Evolutionary conservation across 2,797 vertebrate genomes (phyloP).

Genomic region (Antrozous pallidus): DNA sequence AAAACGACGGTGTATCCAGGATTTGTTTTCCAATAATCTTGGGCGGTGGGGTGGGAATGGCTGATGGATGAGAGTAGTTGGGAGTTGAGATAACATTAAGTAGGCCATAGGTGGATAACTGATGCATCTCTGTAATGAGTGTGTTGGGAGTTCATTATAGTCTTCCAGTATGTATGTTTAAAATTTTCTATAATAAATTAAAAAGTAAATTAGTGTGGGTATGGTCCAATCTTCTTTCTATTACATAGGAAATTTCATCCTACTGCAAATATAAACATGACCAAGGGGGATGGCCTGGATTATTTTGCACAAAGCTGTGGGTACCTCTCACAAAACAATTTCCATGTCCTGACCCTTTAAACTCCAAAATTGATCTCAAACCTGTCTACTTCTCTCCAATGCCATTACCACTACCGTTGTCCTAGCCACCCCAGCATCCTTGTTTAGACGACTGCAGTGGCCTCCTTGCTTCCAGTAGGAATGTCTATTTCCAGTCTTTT

Average conservation of each 20-base stretch:
- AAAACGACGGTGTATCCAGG: neutral
- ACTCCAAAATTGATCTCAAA: neutral
- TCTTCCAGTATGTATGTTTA: neutral
- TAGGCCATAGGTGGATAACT: neutral
- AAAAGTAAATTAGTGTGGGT: neutral
- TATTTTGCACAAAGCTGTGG: neutral
- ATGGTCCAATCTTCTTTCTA: neutral
- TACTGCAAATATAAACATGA: neutral
- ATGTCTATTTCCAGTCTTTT: conserved; percentile 5
- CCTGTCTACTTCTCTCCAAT: neutral
- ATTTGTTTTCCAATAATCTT: neutral
- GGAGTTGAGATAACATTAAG: neutral
- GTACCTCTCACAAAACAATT: neutral
- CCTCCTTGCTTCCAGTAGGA: neutral
- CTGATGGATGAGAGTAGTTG: neutral
- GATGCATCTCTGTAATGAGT: neutral
- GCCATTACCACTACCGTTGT: neutral
- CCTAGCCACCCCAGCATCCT: neutral
- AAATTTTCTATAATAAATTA: neutral
- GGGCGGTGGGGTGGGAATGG: neutral
- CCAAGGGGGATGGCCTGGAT: no score
- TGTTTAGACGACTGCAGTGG: neutral
- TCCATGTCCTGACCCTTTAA: neutral
- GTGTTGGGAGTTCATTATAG: neutral
- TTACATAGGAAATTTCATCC: neutral